Evolutionary conservation across 2,113 vertebrate species (phyloP), one percentile per base, ranked within the genome.

Genomic region (Oryzias celebensis): DNA sequence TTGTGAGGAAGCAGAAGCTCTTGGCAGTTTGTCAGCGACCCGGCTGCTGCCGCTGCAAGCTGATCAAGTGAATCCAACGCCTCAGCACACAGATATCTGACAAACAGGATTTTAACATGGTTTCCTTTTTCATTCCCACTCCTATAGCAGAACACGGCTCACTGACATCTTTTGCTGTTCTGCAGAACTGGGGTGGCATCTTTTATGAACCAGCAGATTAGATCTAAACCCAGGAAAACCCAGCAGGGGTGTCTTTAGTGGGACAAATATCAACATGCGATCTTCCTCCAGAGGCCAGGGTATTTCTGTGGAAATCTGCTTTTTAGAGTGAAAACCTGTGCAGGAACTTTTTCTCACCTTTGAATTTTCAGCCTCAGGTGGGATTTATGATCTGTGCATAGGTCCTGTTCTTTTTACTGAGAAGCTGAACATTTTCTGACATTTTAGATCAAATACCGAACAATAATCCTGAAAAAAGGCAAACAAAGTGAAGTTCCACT

Each of bases 211-310:
- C 58, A 47, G 22, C 65, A 81, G 71, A 83, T 75, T 66, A 56
- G 61, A 84, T 82, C 66, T 73, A 61, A 71, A 77, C 64, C 58
- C 23, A 17, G 52, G 51, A n/a, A 78, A 80, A 79, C 52, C 36
- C 63, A 26, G 22, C 49, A 7, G 22, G 20, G 26, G 26, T 42
- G 62, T 18, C 10, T 42, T 73, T 53, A 42, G 26, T 15, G 31
- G 68, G 63, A 45, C 16, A 67, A 76, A 72, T 42, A 75, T 52
- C 62, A 55, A 54, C 53, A 67, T 63, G 65, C 74, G 61, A 75
- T 81, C 50, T 4, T 52, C 26, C 52, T 68, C 31, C 14, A 14
- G 18, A 60, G 10, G 14, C 24, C n/a, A 2, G 80, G 71, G 77
- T 66, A 76, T 68, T 76, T 80, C 65, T 44, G 28, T 16, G 7